A percentile compares a stretch with the other conserved stretches of the same genome.
These are phyloP conservation scores for Eugnorisma glareosa DNA, from an alignment of 2,888 invertebrate species.

Conservation along the genomic window DNA sequence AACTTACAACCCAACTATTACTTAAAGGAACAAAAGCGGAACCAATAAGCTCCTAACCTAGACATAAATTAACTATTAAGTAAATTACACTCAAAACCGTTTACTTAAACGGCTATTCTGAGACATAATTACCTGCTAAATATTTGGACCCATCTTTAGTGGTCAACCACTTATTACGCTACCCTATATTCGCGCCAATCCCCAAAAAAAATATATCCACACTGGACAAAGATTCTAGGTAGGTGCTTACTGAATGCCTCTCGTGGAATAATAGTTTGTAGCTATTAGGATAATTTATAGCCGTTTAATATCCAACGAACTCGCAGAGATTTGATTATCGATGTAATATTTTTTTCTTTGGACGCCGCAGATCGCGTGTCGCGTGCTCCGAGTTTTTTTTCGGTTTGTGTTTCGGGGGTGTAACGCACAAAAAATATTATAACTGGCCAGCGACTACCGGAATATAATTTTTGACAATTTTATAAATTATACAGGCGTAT, in stretches of 20 bases:
- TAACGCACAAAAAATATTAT: slow-evolving; percentile 85
- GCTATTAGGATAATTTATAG: slow-evolving; percentile 90
- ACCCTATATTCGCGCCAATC: slow-evolving; percentile 64
- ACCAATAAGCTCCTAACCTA: slow-evolving; percentile 42
- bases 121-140: slow-evolving; percentile 71
- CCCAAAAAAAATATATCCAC: slow-evolving; percentile 50
- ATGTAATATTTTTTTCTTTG: slow-evolving; percentile 81
- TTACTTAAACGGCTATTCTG: slow-evolving; percentile 58
- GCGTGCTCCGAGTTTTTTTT: slow-evolving; percentile 87
- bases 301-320: slow-evolving; percentile 86
- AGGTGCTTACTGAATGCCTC: slow-evolving; percentile 70
- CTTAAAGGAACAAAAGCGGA: slow-evolving; percentile 36
- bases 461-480: slow-evolving; percentile 90
- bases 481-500: slow-evolving; percentile 87
- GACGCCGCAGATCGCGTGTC: slow-evolving; percentile 87
- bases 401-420: slow-evolving; percentile 81
- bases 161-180: slow-evolving; percentile 71
- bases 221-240: slow-evolving; percentile 73
- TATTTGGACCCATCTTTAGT: slow-evolving; percentile 75
- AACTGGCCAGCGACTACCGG: slow-evolving; percentile 89
- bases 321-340: slow-evolving; percentile 88
- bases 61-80: slow-evolving; percentile 58
- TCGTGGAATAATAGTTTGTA: slow-evolving; percentile 81
- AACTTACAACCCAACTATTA: slow-evolving; percentile 10
- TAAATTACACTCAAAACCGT: slow-evolving; percentile 65